Evolutionary conservation across 2,113 vertebrate genomes (phyloP).

Genomic region (Eudyptes chrysolophus): DNA sequence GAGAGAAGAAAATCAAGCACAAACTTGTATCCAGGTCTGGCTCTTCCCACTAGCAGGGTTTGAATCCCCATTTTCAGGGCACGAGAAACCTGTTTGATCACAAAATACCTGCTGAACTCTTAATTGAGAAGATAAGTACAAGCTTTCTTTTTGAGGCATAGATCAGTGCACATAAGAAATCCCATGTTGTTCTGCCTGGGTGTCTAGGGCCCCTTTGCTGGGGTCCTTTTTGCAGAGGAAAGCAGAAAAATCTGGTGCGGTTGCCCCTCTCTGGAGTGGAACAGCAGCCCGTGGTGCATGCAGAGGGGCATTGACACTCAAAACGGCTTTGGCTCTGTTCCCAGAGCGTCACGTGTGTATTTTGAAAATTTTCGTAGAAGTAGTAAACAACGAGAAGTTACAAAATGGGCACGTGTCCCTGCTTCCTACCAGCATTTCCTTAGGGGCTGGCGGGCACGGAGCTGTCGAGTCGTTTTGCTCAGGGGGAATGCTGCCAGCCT

Average conservation of each 20-base stretch:
- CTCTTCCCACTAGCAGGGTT: not conserved
- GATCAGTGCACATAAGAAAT: not conserved
- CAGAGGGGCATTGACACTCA: not conserved
- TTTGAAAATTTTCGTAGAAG: not conserved
- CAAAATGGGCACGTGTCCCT: not conserved
- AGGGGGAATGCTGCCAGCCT: not conserved
- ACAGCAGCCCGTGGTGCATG: not conserved
- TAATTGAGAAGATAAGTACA: not conserved
- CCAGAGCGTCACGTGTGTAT: not conserved
- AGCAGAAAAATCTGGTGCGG: not conserved
- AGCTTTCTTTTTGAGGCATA: not conserved
- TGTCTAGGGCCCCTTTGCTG: not conserved
- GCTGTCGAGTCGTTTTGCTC: not conserved
- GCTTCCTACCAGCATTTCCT: not conserved
- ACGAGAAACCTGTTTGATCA: not conserved
- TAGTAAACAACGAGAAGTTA: not conserved
- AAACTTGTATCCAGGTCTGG: not conserved
- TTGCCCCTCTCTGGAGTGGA: not conserved
- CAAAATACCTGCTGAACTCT: not conserved
- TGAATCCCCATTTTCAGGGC: not conserved
- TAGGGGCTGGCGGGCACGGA: fast-evolving
- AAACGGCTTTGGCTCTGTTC: not conserved
- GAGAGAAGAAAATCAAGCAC: not conserved
- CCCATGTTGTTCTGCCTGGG: not conserved
- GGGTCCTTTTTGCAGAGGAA: not conserved